Conservation (phyloP, 2,113 vertebrate genomes). For the Ailurus styani region DNA sequence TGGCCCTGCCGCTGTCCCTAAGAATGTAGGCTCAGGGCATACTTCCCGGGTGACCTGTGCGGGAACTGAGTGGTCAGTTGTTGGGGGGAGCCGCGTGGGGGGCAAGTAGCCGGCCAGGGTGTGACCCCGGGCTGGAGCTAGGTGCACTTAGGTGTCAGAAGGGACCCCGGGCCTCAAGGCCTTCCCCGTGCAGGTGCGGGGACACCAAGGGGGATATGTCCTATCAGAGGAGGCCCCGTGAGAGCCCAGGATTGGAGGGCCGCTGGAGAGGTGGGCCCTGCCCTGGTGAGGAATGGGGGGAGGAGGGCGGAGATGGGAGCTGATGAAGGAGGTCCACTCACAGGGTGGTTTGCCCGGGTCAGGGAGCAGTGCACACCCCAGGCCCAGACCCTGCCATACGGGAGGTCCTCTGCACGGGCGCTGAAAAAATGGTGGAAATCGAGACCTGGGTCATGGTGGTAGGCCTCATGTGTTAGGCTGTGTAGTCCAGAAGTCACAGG, state of each 20-base stretch:
- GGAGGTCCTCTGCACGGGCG: neutral
- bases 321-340: neutral
- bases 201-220: neutral
- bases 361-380: rapidly evolving
- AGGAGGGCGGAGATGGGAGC: neutral
- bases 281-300: neutral
- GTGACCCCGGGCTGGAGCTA: neutral
- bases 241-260: neutral
- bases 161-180: neutral
- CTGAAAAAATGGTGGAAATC: neutral
- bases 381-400: rapidly evolving
- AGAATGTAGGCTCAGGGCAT: neutral
- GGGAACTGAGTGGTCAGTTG: neutral
- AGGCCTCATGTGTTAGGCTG: neutral
- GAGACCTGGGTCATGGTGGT: rapidly evolving
- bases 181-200: neutral
- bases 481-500: neutral
- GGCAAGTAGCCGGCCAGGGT: rapidly evolving
- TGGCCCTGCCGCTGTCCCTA: slow-evolving; percentile 7
- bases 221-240: neutral
- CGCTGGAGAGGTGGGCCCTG: neutral
- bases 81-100: neutral
- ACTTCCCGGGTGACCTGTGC: neutral
- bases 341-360: neutral
- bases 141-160: neutral